Evolutionary conservation across 2,113 vertebrate species (phyloP).

Genomic region (Pyxicephalus adspersus): DNA sequence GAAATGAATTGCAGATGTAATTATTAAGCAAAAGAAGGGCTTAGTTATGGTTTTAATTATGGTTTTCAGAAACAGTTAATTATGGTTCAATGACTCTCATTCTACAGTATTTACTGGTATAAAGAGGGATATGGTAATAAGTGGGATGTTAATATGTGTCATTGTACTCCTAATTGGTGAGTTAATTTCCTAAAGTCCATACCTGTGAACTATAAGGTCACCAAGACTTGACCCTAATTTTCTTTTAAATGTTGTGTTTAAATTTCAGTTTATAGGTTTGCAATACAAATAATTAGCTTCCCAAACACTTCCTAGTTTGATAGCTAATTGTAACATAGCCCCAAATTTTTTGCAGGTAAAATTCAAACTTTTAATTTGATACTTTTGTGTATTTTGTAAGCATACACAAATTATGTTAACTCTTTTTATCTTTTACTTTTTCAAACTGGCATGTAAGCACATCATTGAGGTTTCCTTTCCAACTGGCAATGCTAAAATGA

Average conservation of each 20-base stretch:
- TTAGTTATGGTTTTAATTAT: conserved; percentile 53
- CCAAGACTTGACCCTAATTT: conserved; percentile 21
- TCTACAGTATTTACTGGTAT: conserved; percentile 39
- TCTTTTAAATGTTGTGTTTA: conserved; percentile 7
- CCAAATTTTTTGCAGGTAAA: background rate
- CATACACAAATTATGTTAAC: background rate
- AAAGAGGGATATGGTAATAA: conserved; percentile 24
- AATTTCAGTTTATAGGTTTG: background rate
- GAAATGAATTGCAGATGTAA: conserved; percentile 55
- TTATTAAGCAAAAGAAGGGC: conserved; percentile 48
- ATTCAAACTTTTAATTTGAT: background rate
- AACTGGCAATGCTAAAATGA: conserved; percentile 23
- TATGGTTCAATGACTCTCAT: conserved; percentile 53
- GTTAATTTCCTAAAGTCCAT: conserved; percentile 37
- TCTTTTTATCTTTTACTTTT: background rate
- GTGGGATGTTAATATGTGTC: conserved; percentile 21
- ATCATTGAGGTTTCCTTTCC: conserved; percentile 20
- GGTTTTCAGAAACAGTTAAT: conserved; percentile 54
- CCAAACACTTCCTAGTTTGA: background rate
- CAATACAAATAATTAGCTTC: background rate
- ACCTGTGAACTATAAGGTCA: conserved; percentile 37
- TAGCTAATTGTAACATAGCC: background rate
- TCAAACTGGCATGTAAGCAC: background rate
- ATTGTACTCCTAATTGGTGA: conserved; percentile 52
- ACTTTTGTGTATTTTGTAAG: background rate